These are phyloP conservation scores for Furcifer pardalis DNA, from an alignment of 2,797 vertebrate genomes.

Conservation along the genomic window DNA sequence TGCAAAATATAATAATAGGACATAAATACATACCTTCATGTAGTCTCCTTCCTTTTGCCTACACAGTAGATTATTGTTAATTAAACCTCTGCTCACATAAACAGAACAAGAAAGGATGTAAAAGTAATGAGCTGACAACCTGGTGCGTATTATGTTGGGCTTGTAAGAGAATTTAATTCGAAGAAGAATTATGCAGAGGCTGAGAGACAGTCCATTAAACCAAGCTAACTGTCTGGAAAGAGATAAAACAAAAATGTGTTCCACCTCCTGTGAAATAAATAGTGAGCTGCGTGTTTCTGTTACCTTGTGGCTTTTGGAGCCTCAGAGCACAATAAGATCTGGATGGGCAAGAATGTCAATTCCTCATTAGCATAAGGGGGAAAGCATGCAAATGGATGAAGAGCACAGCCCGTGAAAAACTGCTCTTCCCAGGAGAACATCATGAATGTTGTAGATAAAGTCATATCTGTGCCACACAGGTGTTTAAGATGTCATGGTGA, in stretches of 20 bases:
- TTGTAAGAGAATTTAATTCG: conserved; percentile 83
- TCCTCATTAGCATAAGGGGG: neutral
- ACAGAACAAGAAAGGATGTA: conserved; percentile 80
- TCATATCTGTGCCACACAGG: neutral
- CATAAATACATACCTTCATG: conserved; percentile 47
- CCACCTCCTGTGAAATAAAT: conserved; percentile 67
- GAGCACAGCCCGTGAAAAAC: neutral
- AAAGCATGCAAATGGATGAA: neutral
- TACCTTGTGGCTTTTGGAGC: neutral
- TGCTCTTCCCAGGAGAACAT: neutral
- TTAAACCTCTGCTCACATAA: conserved; percentile 80
- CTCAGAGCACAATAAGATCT: neutral
- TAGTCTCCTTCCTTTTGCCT: conserved; percentile 63
- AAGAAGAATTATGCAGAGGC: conserved; percentile 80
- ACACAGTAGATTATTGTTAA: conserved; percentile 78
- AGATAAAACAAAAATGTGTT: conserved; percentile 75
- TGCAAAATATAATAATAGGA: conserved; percentile 44
- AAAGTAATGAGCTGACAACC: conserved; percentile 83
- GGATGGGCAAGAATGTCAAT: neutral
- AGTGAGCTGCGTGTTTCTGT: conserved; percentile 24
- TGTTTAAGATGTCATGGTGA: neutral
- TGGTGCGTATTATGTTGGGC: conserved; percentile 73
- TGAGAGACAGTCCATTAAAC: conserved; percentile 80
- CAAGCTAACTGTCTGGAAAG: conserved; percentile 79
- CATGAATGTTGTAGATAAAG: neutral